Conservation (phyloP, 2,113 vertebrate genomes). For the Dipodomys spectabilis region DNA sequence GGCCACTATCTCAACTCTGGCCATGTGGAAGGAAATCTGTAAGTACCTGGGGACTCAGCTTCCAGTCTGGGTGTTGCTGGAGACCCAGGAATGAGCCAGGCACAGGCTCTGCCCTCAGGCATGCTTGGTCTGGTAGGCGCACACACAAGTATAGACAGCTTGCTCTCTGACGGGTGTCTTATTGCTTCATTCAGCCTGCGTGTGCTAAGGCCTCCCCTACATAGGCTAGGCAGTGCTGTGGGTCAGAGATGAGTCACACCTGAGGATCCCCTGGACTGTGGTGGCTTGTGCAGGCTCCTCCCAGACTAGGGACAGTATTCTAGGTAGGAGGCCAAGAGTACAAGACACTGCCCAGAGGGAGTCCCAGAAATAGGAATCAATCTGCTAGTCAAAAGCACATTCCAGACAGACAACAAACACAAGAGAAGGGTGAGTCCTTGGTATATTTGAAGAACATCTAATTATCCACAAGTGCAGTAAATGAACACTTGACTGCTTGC, state of each 20-base stretch:
- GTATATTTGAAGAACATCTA: slow-evolving; percentile 2
- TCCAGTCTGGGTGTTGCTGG: not conserved
- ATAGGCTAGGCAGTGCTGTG: not conserved
- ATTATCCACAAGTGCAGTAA: not conserved
- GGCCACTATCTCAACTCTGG: slow-evolving; percentile 1
- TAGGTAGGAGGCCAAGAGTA: not conserved
- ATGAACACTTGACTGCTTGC: not conserved
- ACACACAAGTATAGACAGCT: slow-evolving; percentile 16
- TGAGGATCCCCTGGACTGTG: not conserved
- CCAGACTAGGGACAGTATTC: not conserved
- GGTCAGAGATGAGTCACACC: not conserved
- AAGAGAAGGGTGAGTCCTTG: not conserved
- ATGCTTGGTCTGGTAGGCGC: not conserved
- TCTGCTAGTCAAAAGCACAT: not conserved
- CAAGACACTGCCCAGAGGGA: not conserved
- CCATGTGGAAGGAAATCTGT: not conserved
- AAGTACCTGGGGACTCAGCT: not conserved
- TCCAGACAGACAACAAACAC: not conserved
- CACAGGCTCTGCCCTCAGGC: not conserved
- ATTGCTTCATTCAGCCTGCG: not conserved
- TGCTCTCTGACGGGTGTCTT: slow-evolving; percentile 5
- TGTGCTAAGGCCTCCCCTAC: not conserved
- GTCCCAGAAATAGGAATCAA: not conserved
- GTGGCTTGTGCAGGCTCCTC: not conserved
- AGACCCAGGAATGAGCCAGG: not conserved